These are phyloP conservation scores for Callopanchax toddi DNA, from an alignment of 2,113 vertebrate species.

Conservation along the genomic window DNA sequence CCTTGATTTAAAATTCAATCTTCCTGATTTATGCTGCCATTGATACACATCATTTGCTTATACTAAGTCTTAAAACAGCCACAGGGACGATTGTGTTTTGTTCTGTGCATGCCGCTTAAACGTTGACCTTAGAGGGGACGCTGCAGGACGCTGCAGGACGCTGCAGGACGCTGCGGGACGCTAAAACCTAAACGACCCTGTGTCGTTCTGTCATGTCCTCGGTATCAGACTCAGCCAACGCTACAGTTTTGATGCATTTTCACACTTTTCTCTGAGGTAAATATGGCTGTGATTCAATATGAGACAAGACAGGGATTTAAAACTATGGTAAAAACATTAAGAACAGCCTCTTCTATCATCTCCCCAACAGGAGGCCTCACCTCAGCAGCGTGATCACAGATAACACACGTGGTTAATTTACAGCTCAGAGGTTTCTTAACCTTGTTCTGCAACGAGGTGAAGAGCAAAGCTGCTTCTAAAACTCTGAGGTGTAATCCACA, in stretches of 20 bases:
- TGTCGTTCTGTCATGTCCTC: too few relatives aligned
- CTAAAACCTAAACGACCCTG: too few relatives aligned
- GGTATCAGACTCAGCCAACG: too few relatives aligned
- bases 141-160: too few relatives aligned
- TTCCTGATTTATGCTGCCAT: constrained; percentile 71
- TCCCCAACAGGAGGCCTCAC: too few relatives aligned
- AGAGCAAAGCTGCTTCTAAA: constrained; percentile 48
- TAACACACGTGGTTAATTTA: constrained; percentile 74
- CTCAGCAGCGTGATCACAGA: constrained; percentile 40
- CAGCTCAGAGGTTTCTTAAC: constrained; percentile 60
- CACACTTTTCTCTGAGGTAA: too few relatives aligned
- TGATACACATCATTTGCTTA: constrained; percentile 70
- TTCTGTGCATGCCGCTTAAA: constrained; percentile 58
- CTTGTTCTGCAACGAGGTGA: constrained; percentile 50
- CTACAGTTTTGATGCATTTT: too few relatives aligned
- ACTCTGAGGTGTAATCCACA: constrained; percentile 73
- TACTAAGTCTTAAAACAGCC: constrained; percentile 71
- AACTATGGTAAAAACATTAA: constrained; percentile 74
- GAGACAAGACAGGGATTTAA: constrained; percentile 52
- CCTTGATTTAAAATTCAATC: constrained; percentile 64
- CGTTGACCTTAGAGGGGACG: constrained; percentile 32
- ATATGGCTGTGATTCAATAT: constrained; percentile 73
- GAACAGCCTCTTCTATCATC: constrained; percentile 43
- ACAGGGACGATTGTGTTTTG: constrained; percentile 40
- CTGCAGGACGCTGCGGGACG: too few relatives aligned